A percentile compares a stretch with the other conserved stretches of the same genome.
phyloP scores from a whole-genome alignment of 2,888 invertebrate genomes.

The Physocephala rufipes region DNA sequence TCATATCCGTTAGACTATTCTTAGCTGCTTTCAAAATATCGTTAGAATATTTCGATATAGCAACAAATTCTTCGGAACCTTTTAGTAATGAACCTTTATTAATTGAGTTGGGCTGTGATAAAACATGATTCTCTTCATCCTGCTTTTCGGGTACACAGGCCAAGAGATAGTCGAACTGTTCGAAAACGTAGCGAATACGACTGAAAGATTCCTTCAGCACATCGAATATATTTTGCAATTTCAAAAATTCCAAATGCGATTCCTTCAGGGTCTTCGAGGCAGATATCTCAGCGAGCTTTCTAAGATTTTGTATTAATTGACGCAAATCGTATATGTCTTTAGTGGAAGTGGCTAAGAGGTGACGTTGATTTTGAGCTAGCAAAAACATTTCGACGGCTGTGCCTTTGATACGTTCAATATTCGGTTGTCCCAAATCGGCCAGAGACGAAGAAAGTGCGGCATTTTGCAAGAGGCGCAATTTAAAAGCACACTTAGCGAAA shows the following conservation, averaged over 20 bases:
- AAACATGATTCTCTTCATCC: conserved; percentile 46
- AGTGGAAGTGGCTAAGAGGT: conserved; percentile 70
- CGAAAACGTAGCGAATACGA: conserved; percentile 67
- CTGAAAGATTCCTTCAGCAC: conserved; percentile 52
- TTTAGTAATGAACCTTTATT: conserved; percentile 32
- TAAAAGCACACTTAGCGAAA: conserved; percentile 62
- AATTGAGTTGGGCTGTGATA: conserved; percentile 38
- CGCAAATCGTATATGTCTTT: conserved; percentile 70
- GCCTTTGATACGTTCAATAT: conserved; percentile 87
- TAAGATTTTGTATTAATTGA: conserved; percentile 65
- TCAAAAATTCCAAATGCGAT: conserved; percentile 49
- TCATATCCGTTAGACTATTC: conserved; percentile 50
- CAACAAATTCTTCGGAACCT: conserved; percentile 39
- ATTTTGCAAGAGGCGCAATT: conserved; percentile 61
- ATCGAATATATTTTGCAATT: conserved; percentile 49
- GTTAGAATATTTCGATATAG: conserved; percentile 46
- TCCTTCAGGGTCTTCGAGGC: conserved; percentile 27
- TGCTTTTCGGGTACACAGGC: conserved; percentile 70
- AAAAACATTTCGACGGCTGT: conserved; percentile 81
- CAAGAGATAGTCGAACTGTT: conserved; percentile 76
- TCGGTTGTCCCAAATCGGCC: conserved; percentile 81
- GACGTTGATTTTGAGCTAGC: conserved; percentile 74
- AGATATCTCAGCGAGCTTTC: conserved; percentile 52
- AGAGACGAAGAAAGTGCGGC: conserved; percentile 73
- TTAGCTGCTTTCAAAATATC: conserved; percentile 50